phyloP scores from a whole-genome alignment of 2,113 vertebrate species.

The Myiozetetes cayanensis region DNA sequence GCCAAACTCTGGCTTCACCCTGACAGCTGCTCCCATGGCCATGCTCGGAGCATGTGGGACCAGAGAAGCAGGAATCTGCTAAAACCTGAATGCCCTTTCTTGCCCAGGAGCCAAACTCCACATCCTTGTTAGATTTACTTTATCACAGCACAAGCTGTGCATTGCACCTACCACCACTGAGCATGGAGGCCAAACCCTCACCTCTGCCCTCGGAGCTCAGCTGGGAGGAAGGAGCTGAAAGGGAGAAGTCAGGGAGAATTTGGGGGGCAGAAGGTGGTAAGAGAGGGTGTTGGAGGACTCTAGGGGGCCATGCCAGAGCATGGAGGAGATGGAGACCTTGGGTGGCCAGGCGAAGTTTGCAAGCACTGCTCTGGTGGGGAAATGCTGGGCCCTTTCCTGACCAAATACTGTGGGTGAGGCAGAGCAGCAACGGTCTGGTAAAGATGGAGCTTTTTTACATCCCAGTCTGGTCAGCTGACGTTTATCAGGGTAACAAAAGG shows the following conservation, averaged over 20 bases:
- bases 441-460: constrained; percentile 26
- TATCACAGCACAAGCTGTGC: neutral
- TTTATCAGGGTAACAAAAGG: constrained; percentile 42
- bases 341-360: neutral
- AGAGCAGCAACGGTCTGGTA: neutral
- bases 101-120: neutral
- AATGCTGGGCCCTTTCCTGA: neutral
- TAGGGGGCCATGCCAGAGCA: neutral
- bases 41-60: fast-evolving
- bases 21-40: neutral
- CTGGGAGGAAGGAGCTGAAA: neutral
- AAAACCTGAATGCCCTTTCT: neutral
- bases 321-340: neutral
- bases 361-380: neutral
- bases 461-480: constrained; percentile 25
- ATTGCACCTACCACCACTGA: neutral
- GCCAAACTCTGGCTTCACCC: neutral
- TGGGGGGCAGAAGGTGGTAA: neutral
- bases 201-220: neutral
- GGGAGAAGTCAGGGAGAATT: neutral
- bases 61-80: neutral
- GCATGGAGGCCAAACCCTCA: neutral
- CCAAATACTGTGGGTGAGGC: neutral
- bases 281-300: neutral
- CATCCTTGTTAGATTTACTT: neutral